These are phyloP conservation scores for Pan paniscus DNA, from an alignment of 2,113 vertebrate species.

Conservation along the genomic window DNA sequence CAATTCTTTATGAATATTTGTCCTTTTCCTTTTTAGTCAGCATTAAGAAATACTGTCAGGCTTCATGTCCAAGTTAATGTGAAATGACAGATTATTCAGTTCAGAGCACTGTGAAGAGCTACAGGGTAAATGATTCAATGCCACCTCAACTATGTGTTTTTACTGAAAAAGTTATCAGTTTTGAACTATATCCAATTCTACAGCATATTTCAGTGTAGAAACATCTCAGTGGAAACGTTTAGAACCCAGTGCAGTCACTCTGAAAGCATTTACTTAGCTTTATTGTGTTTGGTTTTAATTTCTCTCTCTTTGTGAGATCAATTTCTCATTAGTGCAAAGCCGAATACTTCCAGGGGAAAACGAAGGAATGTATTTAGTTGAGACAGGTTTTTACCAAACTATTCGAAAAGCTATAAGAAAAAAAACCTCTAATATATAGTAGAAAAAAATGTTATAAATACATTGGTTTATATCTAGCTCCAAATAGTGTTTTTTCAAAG, in stretches of 20 bases:
- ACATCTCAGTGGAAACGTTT: constrained; percentile 35
- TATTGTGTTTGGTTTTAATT: constrained; percentile 58
- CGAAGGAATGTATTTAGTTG: constrained; percentile 1
- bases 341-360: constrained; percentile 48
- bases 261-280: constrained; percentile 34
- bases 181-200: constrained; percentile 38
- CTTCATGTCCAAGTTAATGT: constrained; percentile 63
- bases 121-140: constrained; percentile 69
- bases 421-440: constrained; percentile 23
- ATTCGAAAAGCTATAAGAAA: not conserved
- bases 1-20: constrained; percentile 70
- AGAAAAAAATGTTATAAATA: not conserved
- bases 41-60: constrained; percentile 70
- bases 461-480: not conserved
- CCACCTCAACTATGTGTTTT: constrained; percentile 5
- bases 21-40: constrained; percentile 37
- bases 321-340: constrained; percentile 67
- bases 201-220: constrained; percentile 53
- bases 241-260: not conserved
- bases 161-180: constrained; percentile 47
- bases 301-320: constrained; percentile 54
- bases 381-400: constrained; percentile 39
- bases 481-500: constrained; percentile 10
- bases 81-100: constrained; percentile 77
- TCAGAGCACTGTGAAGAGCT: constrained; percentile 58